phyloP scores from a whole-genome alignment of 2,797 vertebrate species.

The Ctenopoma multispine region DNA sequence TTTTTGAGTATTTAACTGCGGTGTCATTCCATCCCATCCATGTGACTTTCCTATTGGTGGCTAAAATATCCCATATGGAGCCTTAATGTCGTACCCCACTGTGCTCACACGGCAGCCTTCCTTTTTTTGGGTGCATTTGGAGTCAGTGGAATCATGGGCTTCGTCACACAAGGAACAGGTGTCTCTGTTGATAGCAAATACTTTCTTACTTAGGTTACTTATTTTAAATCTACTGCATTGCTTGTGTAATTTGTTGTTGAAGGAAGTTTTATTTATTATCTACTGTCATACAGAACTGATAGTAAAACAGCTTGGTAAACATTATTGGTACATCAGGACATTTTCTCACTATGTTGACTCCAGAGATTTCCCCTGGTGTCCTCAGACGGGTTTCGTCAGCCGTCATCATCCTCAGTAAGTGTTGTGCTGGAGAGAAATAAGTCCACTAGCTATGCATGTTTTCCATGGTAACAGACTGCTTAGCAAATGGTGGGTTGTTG shows the following conservation, averaged over 20 bases:
- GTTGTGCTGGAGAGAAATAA: constrained; percentile 7
- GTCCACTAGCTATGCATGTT: constrained; percentile 7
- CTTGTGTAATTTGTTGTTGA: constrained; percentile 6
- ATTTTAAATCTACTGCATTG: not conserved
- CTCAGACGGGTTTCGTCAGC: constrained; percentile 75
- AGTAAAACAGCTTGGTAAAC: constrained; percentile 1
- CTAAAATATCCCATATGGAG: constrained; percentile 83
- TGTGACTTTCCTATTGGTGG: constrained; percentile 70
- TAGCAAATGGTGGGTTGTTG: constrained; percentile 12
- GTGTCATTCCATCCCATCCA: constrained; percentile 71
- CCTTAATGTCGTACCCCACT: constrained; percentile 65
- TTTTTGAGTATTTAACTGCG: constrained; percentile 59
- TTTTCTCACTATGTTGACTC: constrained; percentile 61
- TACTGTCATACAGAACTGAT: not conserved
- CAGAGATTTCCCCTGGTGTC: constrained; percentile 67
- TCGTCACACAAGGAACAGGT: constrained; percentile 50
- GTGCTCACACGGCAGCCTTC: constrained; percentile 60
- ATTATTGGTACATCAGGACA: not conserved
- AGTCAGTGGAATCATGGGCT: constrained; percentile 45
- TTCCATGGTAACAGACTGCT: constrained; percentile 14
- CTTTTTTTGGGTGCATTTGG: constrained; percentile 68
- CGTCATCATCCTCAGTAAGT: constrained; percentile 80
- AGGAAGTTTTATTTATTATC: constrained; percentile 12
- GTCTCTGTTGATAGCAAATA: constrained; percentile 24
- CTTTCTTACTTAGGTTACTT: not conserved